A percentile compares a stretch with the other conserved stretches of the same genome.
These are phyloP conservation scores for Prunella strophiata DNA, from an alignment of 2,797 vertebrate species.

Conservation along the genomic window DNA sequence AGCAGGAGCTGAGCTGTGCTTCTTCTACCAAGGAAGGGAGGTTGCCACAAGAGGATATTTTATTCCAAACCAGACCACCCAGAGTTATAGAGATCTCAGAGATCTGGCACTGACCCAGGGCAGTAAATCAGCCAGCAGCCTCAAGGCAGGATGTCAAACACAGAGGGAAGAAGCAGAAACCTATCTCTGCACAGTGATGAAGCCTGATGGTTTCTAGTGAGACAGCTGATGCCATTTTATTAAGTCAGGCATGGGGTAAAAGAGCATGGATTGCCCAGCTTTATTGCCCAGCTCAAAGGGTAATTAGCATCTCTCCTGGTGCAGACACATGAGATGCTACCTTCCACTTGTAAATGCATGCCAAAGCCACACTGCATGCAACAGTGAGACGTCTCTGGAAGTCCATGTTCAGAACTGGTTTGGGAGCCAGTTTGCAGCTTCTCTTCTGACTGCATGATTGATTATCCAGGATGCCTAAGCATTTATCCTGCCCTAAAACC, in stretches of 20 bases:
- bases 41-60: neutral
- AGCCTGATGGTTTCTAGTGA: neutral
- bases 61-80: neutral
- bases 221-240: neutral
- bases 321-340: neutral
- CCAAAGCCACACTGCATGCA: neutral
- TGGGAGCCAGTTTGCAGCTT: neutral
- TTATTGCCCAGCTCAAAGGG: neutral
- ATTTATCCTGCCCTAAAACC: neutral
- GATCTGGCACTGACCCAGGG: neutral
- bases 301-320: neutral
- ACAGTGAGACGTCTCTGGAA: neutral
- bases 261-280: neutral
- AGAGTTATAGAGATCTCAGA: neutral
- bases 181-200: neutral
- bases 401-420: neutral
- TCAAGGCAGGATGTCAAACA: neutral
- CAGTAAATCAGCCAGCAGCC: neutral
- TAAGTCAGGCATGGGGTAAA: neutral
- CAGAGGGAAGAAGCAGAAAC: neutral
- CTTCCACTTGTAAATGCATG: neutral
- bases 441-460: neutral
- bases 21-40: neutral
- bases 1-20: neutral
- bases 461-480: neutral